Evolutionary conservation across 2,113 vertebrate species (phyloP).

Genomic region (Helogale parvula): DNA sequence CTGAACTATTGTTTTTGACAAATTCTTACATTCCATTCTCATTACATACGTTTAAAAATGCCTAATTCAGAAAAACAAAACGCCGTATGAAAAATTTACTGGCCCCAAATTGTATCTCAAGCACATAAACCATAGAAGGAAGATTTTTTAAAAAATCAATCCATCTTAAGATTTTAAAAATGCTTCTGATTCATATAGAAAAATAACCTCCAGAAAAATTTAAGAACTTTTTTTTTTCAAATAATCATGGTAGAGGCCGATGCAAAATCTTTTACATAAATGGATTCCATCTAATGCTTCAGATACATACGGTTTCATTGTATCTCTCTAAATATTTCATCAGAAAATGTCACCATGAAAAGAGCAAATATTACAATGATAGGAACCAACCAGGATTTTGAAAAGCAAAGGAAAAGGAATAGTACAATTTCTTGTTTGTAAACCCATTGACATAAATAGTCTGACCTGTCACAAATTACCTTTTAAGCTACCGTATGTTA

Average conservation of each 20-base stretch:
- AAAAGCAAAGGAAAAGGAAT: conserved; percentile 79
- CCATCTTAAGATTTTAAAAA: neutral
- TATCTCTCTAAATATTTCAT: conserved; percentile 78
- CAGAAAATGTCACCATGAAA: conserved; percentile 66
- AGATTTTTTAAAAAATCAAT: neutral
- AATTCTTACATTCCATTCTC: conserved; percentile 10
- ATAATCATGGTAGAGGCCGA: conserved; percentile 8
- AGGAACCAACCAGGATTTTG: conserved; percentile 72
- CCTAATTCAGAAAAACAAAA: conserved; percentile 57
- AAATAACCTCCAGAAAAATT: conserved; percentile 18
- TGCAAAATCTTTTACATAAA: conserved; percentile 65
- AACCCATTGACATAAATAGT: conserved; percentile 80
- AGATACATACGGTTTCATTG: conserved; percentile 24
- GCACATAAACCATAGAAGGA: neutral
- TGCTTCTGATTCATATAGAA: conserved; percentile 29
- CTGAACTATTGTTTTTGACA: conserved; percentile 39
- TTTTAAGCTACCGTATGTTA: conserved; percentile 90
- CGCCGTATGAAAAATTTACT: neutral
- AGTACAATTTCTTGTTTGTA: conserved; percentile 74
- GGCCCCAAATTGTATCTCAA: neutral
- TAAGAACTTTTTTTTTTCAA: conserved; percentile 44
- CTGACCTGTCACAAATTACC: conserved; percentile 91
- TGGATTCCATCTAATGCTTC: conserved; percentile 17
- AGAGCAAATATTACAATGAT: conserved; percentile 74
- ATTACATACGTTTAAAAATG: conserved; percentile 42